Base-by-base conservation (phyloP, 2,888 invertebrate species). In the Andrena bucephala region DNA sequence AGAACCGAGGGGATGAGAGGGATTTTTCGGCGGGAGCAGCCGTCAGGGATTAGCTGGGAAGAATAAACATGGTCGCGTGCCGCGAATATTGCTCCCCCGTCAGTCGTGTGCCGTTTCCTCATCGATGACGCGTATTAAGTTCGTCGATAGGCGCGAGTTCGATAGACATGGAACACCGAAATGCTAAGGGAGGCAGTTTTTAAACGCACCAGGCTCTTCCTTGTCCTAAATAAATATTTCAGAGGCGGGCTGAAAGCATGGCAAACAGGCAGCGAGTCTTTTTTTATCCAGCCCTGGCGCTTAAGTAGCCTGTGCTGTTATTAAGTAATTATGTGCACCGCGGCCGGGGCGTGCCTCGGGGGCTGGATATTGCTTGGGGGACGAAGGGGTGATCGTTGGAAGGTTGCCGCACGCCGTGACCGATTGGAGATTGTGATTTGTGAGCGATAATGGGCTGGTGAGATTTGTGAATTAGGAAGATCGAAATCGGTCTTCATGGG, bases 21-120 rank as follows among this genome's bases (percentile, higher is more conserved):
- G 75, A 69, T 71, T 75, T 75, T 75, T 16, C n/a, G 48, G 57
- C 5, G 24, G 42, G 36, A 36, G 36, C 68, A 69, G 79, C 71
- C 78, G 60, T 65, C 71, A 69, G 76, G 60, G 85, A 89, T 89
- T 89, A 89, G 87, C 75, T 81, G 84, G 79, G 87, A 85, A 87
- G 88, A 85, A 90, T 89, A 91, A 91, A 91, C 90, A 91, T 67
- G 83, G 90, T 88, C 90, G 78, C 89, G 90, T 91, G 90, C 81
- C 88, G 63, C 79, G 77, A 81, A 84, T 74, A 81, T 86, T 76
- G 69, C 69, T 69, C 78, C 81, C 73, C 48, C 71, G 80, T 75
- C 84, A 77, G 77, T 85, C 71, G 71, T 74, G 71, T 57, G 73
- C 71, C 81, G 75, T 77, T 87, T 87, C 77, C 69, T 57, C 81